A percentile compares a stretch with the other conserved stretches of the same genome.
Conservation (phyloP, 1,140 invertebrate species). For the Anoplolepis gracilipes region DNA sequence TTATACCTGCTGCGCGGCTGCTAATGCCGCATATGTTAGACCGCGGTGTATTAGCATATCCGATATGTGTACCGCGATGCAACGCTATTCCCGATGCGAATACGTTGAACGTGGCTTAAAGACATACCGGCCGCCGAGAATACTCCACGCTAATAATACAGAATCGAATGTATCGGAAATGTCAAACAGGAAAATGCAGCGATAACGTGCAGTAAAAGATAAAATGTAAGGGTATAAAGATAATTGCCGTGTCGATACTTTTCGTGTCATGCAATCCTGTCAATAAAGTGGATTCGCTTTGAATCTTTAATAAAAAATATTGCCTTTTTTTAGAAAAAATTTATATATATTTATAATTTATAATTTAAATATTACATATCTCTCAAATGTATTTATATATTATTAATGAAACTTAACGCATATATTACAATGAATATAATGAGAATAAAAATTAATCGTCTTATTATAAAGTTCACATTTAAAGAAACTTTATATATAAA, state of each 20-base stretch:
- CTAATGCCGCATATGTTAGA: constrained; percentile 78
- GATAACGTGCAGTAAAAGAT: neutral
- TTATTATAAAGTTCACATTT: neutral
- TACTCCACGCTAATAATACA: constrained; percentile 57
- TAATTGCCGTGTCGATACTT: neutral
- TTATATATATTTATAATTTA: neutral
- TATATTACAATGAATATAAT: neutral
- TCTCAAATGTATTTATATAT: neutral
- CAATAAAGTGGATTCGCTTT: neutral
- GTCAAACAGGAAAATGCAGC: neutral
- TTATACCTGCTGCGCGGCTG: constrained; percentile 73
- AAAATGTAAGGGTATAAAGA: neutral
- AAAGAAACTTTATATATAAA: neutral
- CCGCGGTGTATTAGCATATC: constrained; percentile 79
- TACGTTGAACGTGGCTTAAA: constrained; percentile 40
- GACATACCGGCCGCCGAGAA: constrained; percentile 43
- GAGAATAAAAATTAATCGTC: neutral
- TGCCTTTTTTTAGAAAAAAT: neutral
- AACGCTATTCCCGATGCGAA: constrained; percentile 49
- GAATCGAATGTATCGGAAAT: constrained; percentile 51
- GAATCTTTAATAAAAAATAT: neutral
- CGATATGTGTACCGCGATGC: constrained; percentile 58
- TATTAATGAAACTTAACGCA: neutral
- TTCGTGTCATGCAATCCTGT: neutral
- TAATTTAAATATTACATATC: neutral